A percentile compares a stretch with the other conserved stretches of the same genome.
Evolutionary conservation across 2,888 invertebrate genomes (phyloP).

Genomic region (Drosophila pseudotakahashii): DNA sequence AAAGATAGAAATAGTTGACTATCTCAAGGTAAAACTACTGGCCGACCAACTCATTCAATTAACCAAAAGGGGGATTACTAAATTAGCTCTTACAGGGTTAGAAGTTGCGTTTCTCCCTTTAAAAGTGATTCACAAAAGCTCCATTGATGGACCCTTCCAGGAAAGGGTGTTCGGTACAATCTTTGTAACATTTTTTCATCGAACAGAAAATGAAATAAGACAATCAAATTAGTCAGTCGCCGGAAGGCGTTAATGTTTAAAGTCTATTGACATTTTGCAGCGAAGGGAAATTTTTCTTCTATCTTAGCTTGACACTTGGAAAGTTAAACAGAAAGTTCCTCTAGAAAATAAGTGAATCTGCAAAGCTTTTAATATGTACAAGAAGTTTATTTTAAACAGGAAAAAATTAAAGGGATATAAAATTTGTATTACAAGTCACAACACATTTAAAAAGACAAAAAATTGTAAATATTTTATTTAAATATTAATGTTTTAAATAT

Average conservation of each 20-base stretch:
- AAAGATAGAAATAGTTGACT: conserved; percentile 81
- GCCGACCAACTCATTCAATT: conserved; percentile 6
- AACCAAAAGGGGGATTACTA: background rate
- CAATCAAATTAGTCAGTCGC: conserved; percentile 30
- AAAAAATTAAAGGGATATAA: too few species aligned
- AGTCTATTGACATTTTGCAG: conserved; percentile 55
- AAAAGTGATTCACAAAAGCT: background rate
- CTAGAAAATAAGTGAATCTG: background rate
- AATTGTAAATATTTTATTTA: too few species aligned
- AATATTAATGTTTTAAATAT: too few species aligned
- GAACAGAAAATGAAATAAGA: conserved; percentile 4
- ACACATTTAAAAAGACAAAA: too few species aligned
- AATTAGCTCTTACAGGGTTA: background rate
- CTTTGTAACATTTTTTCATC: background rate
- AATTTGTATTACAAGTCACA: too few species aligned
- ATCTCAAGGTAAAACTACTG: conserved; percentile 80
- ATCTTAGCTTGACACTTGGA: conserved; percentile 1
- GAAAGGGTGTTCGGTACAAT: background rate
- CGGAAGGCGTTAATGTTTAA: conserved; percentile 34
- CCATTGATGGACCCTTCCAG: background rate
- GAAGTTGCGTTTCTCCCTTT: conserved; percentile 1
- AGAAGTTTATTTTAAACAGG: too few species aligned
- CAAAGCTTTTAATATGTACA: background rate
- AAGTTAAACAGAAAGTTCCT: conserved; percentile 9
- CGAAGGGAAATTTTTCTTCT: background rate